Base-by-base conservation (phyloP, 2,113 vertebrate genomes). In the Haplochromis vanheusdeni region DNA sequence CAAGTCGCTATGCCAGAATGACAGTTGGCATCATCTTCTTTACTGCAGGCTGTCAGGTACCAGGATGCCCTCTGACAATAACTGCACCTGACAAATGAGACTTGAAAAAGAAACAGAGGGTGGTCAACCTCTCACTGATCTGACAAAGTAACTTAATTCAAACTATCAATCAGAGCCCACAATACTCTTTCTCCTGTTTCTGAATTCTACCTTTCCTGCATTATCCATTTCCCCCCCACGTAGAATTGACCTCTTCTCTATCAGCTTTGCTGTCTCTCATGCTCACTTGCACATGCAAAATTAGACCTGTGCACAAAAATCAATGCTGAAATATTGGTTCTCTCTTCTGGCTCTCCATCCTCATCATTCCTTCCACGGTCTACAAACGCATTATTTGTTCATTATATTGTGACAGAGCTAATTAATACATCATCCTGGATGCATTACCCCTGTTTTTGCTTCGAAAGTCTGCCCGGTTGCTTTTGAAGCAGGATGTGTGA, bases 121-220 rank as follows among this genome's bases (percentile, higher is more conserved):
- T 89, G 95, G 94, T 94, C 86, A 91, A 80, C 80, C 91, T 83
- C 87, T 90, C 82, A 90, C 90, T 85, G 86, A 95, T 94, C 90
- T 94, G 93, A 94, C 89, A 84, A 81, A 86, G 86, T n/a, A 82
- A 88, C 86, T 89, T 96, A 96, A 96, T 96, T 96, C 94, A 95
- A 95, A 92, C 91, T 89, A 96, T 96, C 95, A 96, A 95, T 95
- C 95, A 95, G 85, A 87, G 49, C 54, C 60, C 21, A 79, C 80
- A 52, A 89, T 88, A 56, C 87, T 56, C 79, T 6, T 42, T 89
- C 80, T 88, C 80, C 87, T 73, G 55, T 89, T 88, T 90, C 79
- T 88, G 85, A 89, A 91, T 89, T 62, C 33, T 85, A 84, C 87
- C 56, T 81, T 79, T 83, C 68, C 82, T 86, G 77, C 80, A 85